phyloP scores from a whole-genome alignment of 2,797 vertebrate species.

The Hoplostethus mediterraneus region DNA sequence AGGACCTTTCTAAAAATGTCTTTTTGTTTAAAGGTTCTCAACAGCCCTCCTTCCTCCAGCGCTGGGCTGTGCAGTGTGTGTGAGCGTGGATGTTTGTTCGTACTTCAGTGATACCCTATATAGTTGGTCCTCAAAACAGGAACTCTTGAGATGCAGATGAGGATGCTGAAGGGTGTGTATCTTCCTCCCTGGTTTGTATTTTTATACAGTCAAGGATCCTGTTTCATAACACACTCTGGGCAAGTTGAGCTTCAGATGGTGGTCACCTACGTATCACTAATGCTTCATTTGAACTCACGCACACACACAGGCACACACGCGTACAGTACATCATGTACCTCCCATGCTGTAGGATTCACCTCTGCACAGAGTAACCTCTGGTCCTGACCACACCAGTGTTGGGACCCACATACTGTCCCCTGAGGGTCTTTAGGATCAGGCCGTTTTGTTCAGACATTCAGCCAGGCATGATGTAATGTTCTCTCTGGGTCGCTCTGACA shows the following conservation, averaged over 20 bases:
- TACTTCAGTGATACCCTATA: conserved; percentile 74
- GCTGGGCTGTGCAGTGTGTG: conserved; percentile 66
- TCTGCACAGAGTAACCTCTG: conserved; percentile 63
- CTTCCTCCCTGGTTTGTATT: conserved; percentile 70
- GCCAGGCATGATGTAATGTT: conserved; percentile 58
- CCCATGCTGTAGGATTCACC: conserved; percentile 35
- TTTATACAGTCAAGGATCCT: conserved; percentile 66
- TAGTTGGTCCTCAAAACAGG: conserved; percentile 81
- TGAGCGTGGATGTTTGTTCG: conserved; percentile 17
- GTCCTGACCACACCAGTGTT: conserved; percentile 40
- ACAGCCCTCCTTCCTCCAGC: conserved; percentile 85
- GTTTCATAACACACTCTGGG: conserved; percentile 73
- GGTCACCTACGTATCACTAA: conserved; percentile 27
- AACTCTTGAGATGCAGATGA: conserved; percentile 81
- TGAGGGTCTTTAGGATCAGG: conserved; percentile 50
- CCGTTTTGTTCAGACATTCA: conserved; percentile 35
- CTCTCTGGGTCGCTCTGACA: conserved; percentile 36
- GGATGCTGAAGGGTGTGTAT: conserved; percentile 79
- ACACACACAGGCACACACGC: conserved; percentile 7
- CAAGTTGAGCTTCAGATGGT: conserved; percentile 29
- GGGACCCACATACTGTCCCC: conserved; percentile 42
- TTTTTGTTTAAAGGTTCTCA: conserved; percentile 90
- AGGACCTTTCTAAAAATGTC: conserved; percentile 91
- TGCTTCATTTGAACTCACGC: not conserved
- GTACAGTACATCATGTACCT: conserved; percentile 30